Base-by-base conservation (phyloP, 2,113 vertebrate genomes). In the Lampris incognitus region DNA sequence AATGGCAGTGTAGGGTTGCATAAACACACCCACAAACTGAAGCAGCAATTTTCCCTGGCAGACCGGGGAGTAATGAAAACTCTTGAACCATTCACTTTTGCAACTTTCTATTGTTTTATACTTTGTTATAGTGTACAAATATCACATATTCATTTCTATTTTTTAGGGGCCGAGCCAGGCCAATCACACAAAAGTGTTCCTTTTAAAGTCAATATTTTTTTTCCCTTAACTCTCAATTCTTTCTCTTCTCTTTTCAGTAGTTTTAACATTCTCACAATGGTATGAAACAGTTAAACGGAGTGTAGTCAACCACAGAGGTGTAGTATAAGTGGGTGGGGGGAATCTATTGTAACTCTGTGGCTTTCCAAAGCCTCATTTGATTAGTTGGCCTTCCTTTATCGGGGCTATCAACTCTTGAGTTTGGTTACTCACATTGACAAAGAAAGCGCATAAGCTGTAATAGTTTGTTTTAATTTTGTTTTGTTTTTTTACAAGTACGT, bases 1-100 rank as follows among this genome's bases (percentile, higher is more conserved):
- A 94, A 93, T 94, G 90, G 87, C 92, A 94, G 93, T 92, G 90
- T 94, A 90, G 87, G 79, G 85, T 93, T 93, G 87, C 93, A 92
- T 85, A 92, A 93, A 92, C 90, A 91, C 91, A 93, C 90, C 90
- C 92, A 91, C 92, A 92, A 90, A 92, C 89, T 92, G 88, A 94
- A 89, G 89, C 88, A 92, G 91, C 91, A 92, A 91, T 93, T 93
- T 93, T 88, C 87, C 89, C 81, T 93, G 91, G 90, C 91, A 88
- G 85, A 86, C 70, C 71, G 79, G 49, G 69, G 76, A 83, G 82
- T 76, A 81, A 78, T 87, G 81, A 91, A 89, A 82, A 84, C 81
- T 75, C 74, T 82, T 72, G 87, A 81, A 81, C 6, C 3, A 73
- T 90, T 85, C 69, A 70, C 79, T 86, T 87, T 79, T 85, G 58